A percentile compares a stretch with the other conserved stretches of the same genome.
Conservation (phyloP, 2,113 vertebrate genomes). For the Apodemus speciosus region DNA sequence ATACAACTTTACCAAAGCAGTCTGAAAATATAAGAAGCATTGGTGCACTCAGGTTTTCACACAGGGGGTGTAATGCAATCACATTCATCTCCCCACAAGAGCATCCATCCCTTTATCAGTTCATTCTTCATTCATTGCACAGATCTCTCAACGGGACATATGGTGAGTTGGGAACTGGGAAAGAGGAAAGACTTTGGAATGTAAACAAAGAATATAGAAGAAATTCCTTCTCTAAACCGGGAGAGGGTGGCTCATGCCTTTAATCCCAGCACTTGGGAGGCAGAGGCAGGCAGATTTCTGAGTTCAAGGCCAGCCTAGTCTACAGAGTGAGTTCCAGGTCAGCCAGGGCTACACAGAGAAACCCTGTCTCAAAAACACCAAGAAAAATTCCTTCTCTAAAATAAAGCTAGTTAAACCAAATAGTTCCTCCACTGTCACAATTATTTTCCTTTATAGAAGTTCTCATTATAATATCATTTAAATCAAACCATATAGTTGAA, state of each 20-base stretch:
- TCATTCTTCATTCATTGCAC: neutral
- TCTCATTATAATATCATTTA: conserved; percentile 27
- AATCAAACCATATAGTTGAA: neutral
- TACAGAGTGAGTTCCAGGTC: too few relatives aligned
- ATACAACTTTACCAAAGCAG: conserved; percentile 3
- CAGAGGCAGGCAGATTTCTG: too few relatives aligned
- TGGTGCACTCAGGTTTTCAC: neutral
- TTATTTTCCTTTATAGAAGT: neutral
- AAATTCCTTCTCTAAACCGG: too few relatives aligned
- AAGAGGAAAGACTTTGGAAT: too few relatives aligned
- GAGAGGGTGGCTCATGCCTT: too few relatives aligned
- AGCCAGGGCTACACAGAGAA: too few relatives aligned
- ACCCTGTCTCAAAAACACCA: too few relatives aligned
- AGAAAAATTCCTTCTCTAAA: conserved; percentile 56
- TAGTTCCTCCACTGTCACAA: neutral
- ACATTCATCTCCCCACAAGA: neutral
- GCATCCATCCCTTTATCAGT: neutral
- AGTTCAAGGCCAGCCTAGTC: too few relatives aligned
- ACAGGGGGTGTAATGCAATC: neutral
- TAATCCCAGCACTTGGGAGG: too few relatives aligned
- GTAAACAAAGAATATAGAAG: too few relatives aligned
- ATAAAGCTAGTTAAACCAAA: neutral
- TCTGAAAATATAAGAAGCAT: neutral
- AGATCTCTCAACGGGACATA: conserved; percentile 11
- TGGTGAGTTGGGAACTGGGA: too few relatives aligned